phyloP scores from a whole-genome alignment of 2,113 vertebrate genomes.

The Penelope pileata region DNA sequence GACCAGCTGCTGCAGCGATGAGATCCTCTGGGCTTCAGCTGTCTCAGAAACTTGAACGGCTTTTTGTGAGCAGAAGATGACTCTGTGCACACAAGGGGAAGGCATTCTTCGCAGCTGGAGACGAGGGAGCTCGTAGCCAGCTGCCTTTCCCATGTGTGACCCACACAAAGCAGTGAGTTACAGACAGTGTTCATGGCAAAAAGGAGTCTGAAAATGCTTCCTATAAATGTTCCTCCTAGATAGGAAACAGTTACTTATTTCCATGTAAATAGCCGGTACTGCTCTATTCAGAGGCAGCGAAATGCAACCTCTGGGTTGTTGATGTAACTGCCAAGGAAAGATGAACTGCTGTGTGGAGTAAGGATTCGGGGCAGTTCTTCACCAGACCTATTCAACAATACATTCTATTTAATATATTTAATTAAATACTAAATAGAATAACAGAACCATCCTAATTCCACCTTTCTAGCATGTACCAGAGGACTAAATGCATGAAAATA shows the following conservation, averaged over 20 bases:
- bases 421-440: neutral
- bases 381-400: neutral
- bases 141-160: neutral
- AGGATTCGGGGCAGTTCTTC: neutral
- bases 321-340: neutral
- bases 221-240: neutral
- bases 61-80: neutral
- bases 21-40: neutral
- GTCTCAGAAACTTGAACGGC: neutral
- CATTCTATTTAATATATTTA: neutral
- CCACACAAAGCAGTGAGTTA: neutral
- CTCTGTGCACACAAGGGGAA: neutral
- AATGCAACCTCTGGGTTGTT: neutral
- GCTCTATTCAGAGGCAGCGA: neutral
- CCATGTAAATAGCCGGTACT: neutral
- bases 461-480: neutral
- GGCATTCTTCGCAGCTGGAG: neutral
- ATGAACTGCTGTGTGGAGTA: neutral
- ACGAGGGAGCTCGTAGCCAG: neutral
- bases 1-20: neutral
- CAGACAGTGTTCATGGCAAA: neutral
- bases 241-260: neutral
- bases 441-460: neutral
- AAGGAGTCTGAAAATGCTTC: neutral
- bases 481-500: neutral